These are phyloP conservation scores for Darevskia nairensis DNA, from an alignment of 2,797 vertebrate genomes.

Conservation along the genomic window DNA sequence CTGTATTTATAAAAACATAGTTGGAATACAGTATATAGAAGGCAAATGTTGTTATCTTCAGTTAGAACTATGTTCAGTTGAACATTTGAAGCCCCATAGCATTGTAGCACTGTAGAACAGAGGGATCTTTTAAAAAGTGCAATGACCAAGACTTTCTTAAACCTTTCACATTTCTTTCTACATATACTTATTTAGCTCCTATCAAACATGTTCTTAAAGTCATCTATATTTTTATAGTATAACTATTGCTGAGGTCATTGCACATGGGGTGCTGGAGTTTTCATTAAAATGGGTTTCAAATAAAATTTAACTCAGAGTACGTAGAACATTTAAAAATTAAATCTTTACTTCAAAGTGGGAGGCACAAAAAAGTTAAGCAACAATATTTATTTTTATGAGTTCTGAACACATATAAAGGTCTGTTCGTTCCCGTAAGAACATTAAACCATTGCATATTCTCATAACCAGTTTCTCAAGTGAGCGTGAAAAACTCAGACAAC, in stretches of 20 bases:
- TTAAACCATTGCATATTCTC: not conserved
- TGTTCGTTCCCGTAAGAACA: conserved; percentile 5
- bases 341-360: not conserved
- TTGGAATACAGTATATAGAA: not conserved
- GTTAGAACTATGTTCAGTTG: not conserved
- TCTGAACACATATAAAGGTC: not conserved
- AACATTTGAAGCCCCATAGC: too few species aligned
- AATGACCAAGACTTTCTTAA: not conserved
- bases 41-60: not conserved
- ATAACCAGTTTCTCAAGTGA: not conserved
- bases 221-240: not conserved
- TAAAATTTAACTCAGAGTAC: not conserved
- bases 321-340: not conserved
- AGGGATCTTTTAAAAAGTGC: not conserved
- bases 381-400: too few species aligned
- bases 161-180: not conserved
- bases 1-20: not conserved
- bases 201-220: not conserved
- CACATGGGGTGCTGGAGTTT: not conserved
- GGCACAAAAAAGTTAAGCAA: too few species aligned
- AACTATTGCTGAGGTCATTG: not conserved
- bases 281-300: not conserved
- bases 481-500: not conserved
- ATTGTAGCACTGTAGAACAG: not conserved
- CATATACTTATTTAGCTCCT: not conserved